phyloP scores from a whole-genome alignment of 2,888 invertebrate genomes.

The Balanococcus diminutus region DNA sequence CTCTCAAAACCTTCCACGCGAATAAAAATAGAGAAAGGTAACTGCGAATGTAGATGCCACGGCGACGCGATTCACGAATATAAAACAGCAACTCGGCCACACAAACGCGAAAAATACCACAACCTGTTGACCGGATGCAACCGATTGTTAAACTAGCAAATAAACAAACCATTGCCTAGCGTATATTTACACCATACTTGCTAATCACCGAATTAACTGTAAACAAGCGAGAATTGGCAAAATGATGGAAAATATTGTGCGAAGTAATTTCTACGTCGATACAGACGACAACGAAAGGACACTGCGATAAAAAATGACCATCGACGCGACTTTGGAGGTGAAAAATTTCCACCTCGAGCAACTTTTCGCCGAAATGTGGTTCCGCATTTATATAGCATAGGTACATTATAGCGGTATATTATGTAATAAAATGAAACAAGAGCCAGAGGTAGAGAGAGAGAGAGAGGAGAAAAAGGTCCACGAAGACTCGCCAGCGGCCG shows the following conservation, averaged over 20 bases:
- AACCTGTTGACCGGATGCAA: background rate
- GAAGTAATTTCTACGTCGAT: background rate
- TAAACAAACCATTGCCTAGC: background rate
- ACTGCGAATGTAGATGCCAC: background rate
- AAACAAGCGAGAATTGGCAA: background rate
- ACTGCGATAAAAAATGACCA: background rate
- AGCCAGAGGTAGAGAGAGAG: background rate
- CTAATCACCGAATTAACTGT: background rate
- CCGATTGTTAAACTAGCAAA: background rate
- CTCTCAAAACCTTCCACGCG: no score
- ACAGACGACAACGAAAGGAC: no score
- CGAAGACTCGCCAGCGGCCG: constrained; percentile 2
- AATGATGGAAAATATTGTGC: background rate
- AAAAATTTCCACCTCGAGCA: background rate
- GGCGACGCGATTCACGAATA: no score
- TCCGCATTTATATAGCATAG: background rate
- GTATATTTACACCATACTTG: background rate
- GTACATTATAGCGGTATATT: background rate
- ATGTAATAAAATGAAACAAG: background rate
- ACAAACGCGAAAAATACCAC: background rate
- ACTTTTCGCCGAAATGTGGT: background rate
- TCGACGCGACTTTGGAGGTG: background rate
- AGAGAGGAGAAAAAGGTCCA: background rate
- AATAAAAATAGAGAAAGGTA: no score
- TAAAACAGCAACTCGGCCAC: background rate